A percentile compares a stretch with the other conserved stretches of the same genome.
phyloP scores from a whole-genome alignment of 2,888 invertebrate genomes.

The Spisula subtruncata region DNA sequence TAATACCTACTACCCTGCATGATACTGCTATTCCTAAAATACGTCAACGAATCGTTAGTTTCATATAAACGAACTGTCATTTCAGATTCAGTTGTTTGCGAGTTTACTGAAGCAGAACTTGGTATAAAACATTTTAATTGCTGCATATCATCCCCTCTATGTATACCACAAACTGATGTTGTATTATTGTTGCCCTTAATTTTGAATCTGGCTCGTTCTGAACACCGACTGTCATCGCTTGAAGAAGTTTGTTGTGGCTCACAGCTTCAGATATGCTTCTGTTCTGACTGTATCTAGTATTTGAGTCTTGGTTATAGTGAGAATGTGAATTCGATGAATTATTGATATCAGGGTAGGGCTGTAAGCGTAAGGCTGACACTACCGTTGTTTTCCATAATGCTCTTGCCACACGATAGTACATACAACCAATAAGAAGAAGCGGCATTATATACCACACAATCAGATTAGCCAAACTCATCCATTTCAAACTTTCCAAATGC shows the following conservation, averaged over 20 bases:
- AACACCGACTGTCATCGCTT: conserved; percentile 31
- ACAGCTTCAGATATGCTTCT: not conserved
- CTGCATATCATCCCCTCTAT: not conserved
- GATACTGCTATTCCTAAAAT: not conserved
- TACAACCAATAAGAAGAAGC: conserved; percentile 91
- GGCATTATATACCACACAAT: conserved; percentile 94
- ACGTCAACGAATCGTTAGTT: not conserved
- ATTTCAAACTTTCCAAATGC: conserved; percentile 64
- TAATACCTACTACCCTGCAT: conserved; percentile 17
- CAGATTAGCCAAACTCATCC: conserved; percentile 91
- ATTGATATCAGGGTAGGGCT: conserved; percentile 27
- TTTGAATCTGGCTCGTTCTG: conserved; percentile 33
- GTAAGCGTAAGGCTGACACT: conserved; percentile 54
- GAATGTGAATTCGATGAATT: not conserved
- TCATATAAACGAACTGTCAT: not conserved
- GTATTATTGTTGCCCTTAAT: conserved; percentile 40
- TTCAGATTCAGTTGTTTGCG: not conserved
- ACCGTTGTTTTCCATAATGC: conserved; percentile 91
- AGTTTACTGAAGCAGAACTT: not conserved
- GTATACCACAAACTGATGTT: conserved; percentile 38
- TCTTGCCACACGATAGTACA: conserved; percentile 95
- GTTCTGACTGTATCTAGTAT: not conserved
- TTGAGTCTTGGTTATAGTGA: conserved; percentile 6
- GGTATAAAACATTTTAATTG: conserved; percentile 27
- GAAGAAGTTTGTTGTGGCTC: conserved; percentile 3